Percentiles rank a stretch among this genome's conserved stretches.
Evolutionary conservation across 2,797 vertebrate species (phyloP).

Genomic region (Poeciliopsis presidionis): DNA sequence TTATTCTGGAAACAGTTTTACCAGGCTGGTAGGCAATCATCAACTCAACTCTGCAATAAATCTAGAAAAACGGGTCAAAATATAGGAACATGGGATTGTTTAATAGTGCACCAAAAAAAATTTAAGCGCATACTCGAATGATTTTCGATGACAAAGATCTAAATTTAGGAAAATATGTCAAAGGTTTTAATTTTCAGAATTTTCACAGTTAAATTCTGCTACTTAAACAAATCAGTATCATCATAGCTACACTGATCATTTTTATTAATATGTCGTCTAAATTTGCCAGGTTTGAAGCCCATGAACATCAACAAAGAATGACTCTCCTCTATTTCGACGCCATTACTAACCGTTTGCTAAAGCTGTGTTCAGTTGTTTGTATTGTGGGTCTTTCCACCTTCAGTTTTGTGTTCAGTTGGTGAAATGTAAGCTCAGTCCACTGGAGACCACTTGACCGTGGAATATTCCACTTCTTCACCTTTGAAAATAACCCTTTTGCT

Average conservation of each 20-base stretch:
- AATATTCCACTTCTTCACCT: neutral
- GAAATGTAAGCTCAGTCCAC: neutral
- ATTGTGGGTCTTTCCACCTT: neutral
- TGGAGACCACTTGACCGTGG: neutral
- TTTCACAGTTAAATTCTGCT: neutral
- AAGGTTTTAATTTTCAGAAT: neutral
- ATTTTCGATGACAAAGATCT: neutral
- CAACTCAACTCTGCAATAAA: constrained; percentile 44
- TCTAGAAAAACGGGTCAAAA: constrained; percentile 12
- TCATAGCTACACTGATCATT: neutral
- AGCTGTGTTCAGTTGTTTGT: neutral
- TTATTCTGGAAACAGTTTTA: constrained; percentile 24
- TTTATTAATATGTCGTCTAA: neutral
- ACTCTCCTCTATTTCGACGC: neutral
- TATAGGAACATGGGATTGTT: neutral
- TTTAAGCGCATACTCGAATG: neutral
- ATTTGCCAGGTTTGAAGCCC: neutral
- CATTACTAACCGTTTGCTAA: neutral
- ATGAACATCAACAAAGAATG: neutral
- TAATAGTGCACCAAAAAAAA: neutral
- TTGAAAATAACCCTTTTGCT: neutral
- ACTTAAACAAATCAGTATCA: neutral
- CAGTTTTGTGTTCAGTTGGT: neutral
- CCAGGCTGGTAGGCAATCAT: constrained; percentile 50
- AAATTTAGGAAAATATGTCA: neutral